Evolutionary conservation across 2,797 vertebrate genomes (phyloP), one percentile per base, ranked within the genome.

Genomic region (Pangasius larnaudii): DNA sequence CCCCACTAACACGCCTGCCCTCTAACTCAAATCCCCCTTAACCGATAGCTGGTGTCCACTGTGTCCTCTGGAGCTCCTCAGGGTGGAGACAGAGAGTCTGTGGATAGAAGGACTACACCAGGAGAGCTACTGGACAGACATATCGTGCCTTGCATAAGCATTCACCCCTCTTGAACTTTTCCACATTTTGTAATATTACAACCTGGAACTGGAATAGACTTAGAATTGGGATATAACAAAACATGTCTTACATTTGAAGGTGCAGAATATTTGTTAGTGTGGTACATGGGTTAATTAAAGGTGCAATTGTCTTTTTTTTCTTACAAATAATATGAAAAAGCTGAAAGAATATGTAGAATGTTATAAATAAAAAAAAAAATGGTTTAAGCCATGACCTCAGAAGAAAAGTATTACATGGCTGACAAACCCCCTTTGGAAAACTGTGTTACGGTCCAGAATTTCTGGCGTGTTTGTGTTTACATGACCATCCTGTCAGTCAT

Each of bases 1-100:
- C 42, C 33, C 8, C 8, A 61, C 83, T 19, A 5, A 85, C 67
- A 61, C 77, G 86, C 77, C 71, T 85, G 79, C 59, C 81, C 74
- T 53, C 74, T 53, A 86, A 63, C 39, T 51, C 69, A 85, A 53
- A 65, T 53, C 84, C 63, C 33, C 51, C 81, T 87, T 84, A 86
- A 90, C 89, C 87, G 90, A 91, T 89, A 86, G 78, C 82, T 53
- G 39, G 58, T 81, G 71, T 90, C 77, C 89, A 90, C 80, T 63
- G 88, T 49, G 56, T 86, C 39, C 39, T 82, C 87, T 86, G 72
- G 27, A 82, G 83, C 84, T 77, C 82, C 85, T 46, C n/a, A 84
- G 61, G 87, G 82, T 85, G 85, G 75, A 85, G 85, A 80, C 85
- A 88, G 72, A 81, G 81, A 90, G 85, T n/a, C 59, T 5, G 49